A percentile compares a stretch with the other conserved stretches of the same genome.
phyloP scores from a whole-genome alignment of 2,113 vertebrate species.

The Sterrhoptilus dennistouni region DNA sequence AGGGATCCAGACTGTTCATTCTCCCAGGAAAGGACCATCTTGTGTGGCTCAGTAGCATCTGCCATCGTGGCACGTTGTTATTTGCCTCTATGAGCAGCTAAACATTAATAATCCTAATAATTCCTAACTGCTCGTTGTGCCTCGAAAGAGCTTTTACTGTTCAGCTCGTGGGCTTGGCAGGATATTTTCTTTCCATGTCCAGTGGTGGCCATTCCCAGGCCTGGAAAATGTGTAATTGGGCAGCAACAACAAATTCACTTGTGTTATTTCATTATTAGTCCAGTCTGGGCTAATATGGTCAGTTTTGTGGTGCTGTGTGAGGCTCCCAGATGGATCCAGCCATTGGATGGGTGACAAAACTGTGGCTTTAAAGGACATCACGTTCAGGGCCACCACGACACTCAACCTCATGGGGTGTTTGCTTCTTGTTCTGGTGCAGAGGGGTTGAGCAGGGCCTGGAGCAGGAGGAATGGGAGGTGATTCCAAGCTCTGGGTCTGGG shows the following conservation, averaged over 20 bases:
- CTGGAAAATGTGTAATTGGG: background rate
- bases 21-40: background rate
- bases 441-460: background rate
- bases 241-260: background rate
- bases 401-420: fast-evolving
- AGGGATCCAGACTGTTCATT: background rate
- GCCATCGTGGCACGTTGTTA: fast-evolving
- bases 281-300: background rate
- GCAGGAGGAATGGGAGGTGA: background rate
- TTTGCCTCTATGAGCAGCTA: fast-evolving
- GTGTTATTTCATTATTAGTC: background rate
- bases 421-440: background rate
- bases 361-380: background rate
- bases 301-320: background rate
- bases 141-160: background rate
- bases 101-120: background rate
- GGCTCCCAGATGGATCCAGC: background rate
- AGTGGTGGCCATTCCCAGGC: background rate
- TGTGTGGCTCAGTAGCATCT: background rate
- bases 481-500: fast-evolving
- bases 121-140: background rate
- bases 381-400: fast-evolving
- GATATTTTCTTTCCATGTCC: background rate
- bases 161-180: background rate
- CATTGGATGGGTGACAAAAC: background rate